A percentile compares a stretch with the other conserved stretches of the same genome.
phyloP scores from a whole-genome alignment of 2,113 vertebrate species.

The Diglossa brunneiventris region DNA sequence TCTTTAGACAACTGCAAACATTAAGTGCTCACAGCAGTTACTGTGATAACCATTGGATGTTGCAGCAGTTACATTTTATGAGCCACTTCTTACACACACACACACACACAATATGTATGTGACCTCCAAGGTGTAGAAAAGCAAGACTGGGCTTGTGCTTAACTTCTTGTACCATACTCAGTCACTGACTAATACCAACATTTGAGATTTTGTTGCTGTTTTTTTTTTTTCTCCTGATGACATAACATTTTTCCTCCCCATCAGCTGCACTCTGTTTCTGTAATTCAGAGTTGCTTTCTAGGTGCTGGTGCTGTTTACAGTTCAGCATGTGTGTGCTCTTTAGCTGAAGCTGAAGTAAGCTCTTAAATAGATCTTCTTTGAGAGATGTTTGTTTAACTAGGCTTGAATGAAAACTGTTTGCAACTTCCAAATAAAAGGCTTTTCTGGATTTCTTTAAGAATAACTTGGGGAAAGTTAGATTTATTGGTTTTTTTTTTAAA shows the following conservation, averaged over 20 bases:
- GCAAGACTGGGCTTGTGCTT: neutral
- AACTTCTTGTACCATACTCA: neutral
- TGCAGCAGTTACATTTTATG: neutral
- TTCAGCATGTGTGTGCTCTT: neutral
- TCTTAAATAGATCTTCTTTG: neutral
- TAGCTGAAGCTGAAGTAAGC: neutral
- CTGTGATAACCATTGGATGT: neutral
- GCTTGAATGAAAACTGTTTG: neutral
- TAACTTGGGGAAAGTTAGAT: neutral
- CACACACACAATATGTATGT: fast-evolving
- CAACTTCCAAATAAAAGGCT: neutral
- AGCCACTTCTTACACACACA: neutral
- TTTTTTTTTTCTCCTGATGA: neutral
- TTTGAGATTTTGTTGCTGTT: neutral
- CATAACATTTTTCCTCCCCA: fast-evolving
- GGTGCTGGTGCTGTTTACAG: neutral
- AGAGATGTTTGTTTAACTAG: neutral
- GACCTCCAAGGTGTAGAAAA: neutral
- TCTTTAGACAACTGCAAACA: neutral
- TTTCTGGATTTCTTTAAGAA: neutral
- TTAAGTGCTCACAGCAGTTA: neutral
- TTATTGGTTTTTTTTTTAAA: neutral
- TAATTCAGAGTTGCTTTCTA: neutral
- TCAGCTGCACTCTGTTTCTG: neutral
- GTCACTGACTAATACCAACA: neutral